phyloP scores from a whole-genome alignment of 2,888 invertebrate species.

The Adineta ricciae region DNA sequence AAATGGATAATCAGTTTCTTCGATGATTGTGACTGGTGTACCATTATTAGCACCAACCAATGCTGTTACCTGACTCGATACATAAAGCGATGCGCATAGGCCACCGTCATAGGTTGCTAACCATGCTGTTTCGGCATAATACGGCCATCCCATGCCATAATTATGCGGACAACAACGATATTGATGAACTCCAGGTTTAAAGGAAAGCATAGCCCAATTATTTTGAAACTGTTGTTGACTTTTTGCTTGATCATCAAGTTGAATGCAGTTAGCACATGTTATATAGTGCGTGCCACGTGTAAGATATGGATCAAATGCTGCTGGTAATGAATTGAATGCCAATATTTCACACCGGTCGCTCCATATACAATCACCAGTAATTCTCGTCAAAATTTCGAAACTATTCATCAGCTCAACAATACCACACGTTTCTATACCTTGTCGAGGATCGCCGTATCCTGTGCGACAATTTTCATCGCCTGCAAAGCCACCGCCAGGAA shows the following conservation, averaged over 20 bases:
- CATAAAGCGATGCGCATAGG: neutral
- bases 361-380: neutral
- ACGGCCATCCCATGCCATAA: constrained; percentile 11
- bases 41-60: neutral
- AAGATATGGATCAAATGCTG: neutral
- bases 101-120: neutral
- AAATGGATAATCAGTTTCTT: constrained; percentile 21
- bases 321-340: neutral
- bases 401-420: constrained; percentile 5
- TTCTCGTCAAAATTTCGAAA: neutral
- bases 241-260: constrained; percentile 5
- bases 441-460: constrained; percentile 15
- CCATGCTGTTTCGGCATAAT: constrained; percentile 7
- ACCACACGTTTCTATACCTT: constrained; percentile 22
- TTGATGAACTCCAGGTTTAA: neutral
- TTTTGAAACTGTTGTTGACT: constrained; percentile 3
- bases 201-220: neutral
- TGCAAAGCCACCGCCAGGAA: constrained; percentile 17
- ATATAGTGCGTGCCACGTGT: neutral
- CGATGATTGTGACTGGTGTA: neutral
- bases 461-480: constrained; percentile 9
- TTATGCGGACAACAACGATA: constrained; percentile 18
- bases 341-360: neutral
- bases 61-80: neutral
- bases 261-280: constrained; percentile 12